Evolutionary conservation across 1,140 invertebrate genomes (phyloP).

Genomic region (Sycobia sp.): DNA sequence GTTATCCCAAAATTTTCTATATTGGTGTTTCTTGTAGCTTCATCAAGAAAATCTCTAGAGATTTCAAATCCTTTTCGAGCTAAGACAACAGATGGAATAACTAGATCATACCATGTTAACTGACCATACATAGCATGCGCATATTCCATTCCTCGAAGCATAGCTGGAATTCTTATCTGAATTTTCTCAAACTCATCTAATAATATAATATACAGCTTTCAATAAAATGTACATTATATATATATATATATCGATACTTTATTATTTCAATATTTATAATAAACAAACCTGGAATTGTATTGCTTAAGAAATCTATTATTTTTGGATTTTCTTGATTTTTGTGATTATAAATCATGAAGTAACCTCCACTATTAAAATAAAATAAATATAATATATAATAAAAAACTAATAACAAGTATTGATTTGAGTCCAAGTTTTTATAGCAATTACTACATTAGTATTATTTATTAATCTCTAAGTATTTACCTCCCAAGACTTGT

Average conservation of each 20-base stretch:
- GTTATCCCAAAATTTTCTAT: slow-evolving; percentile 54
- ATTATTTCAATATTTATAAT: slow-evolving; percentile 25
- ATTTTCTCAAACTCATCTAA: slow-evolving; percentile 42
- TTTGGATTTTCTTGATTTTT: slow-evolving; percentile 57
- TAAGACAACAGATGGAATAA: slow-evolving; percentile 69
- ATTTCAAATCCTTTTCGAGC: slow-evolving; percentile 66
- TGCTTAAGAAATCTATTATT: slow-evolving; percentile 65
- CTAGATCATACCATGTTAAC: slow-evolving; percentile 69
- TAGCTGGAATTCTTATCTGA: slow-evolving; percentile 62
- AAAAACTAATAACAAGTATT: neutral
- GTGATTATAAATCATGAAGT: slow-evolving; percentile 75
- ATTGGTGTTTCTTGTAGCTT: slow-evolving; percentile 53
- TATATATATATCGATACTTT: too few relatives aligned
- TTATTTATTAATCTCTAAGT: neutral
- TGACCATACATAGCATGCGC: slow-evolving; percentile 67
- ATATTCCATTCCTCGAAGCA: slow-evolving; percentile 66
- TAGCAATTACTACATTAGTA: slow-evolving; percentile 2
- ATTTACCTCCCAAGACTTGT: slow-evolving; percentile 72
- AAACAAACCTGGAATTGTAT: slow-evolving; percentile 49
- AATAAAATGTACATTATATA: slow-evolving; percentile 2
- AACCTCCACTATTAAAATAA: slow-evolving; percentile 68
- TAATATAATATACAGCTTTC: slow-evolving; percentile 13
- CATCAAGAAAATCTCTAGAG: slow-evolving; percentile 58
- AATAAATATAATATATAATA: neutral
- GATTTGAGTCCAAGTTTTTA: slow-evolving; percentile 3